Evolutionary conservation across 2,888 invertebrate genomes (phyloP).

Genomic region (Bimastos eiseni): DNA sequence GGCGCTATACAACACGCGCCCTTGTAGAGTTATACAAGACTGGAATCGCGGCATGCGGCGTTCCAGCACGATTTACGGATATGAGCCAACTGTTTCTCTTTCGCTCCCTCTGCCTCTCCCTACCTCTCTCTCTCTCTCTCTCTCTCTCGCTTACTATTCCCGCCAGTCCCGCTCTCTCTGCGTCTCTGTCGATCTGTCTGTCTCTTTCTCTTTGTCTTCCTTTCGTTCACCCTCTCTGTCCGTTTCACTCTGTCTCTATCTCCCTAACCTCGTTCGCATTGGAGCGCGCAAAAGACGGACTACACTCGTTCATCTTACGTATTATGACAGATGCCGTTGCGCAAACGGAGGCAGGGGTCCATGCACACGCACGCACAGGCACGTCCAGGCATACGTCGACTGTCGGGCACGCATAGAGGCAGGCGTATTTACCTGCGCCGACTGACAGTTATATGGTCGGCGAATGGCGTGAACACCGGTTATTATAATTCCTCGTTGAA

Average conservation of each 20-base stretch:
- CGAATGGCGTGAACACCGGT: not conserved
- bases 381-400: not conserved
- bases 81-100: slow-evolving; percentile 18
- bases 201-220: not conserved
- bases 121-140: not conserved
- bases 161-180: not conserved
- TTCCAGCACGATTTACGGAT: slow-evolving; percentile 21
- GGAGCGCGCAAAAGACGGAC: not conserved
- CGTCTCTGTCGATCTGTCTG: not conserved
- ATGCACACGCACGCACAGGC: not conserved
- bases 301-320: slow-evolving; percentile 20
- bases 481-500: slow-evolving; percentile 13
- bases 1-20: not conserved
- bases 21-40: not conserved
- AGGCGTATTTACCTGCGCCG: not conserved
- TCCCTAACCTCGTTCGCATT: not conserved
- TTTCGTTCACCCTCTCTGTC: too few species aligned
- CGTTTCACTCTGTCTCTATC: not conserved
- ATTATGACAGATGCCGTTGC: slow-evolving; percentile 15
- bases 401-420: not conserved
- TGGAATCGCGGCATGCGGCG: slow-evolving; percentile 3
- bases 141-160: not conserved
- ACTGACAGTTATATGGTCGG: not conserved
- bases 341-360: not conserved
- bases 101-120: not conserved